Evolutionary conservation across 2,888 invertebrate species (phyloP), one percentile per base, ranked within the genome.

Genomic region (Amorpha juglandis): DNA sequence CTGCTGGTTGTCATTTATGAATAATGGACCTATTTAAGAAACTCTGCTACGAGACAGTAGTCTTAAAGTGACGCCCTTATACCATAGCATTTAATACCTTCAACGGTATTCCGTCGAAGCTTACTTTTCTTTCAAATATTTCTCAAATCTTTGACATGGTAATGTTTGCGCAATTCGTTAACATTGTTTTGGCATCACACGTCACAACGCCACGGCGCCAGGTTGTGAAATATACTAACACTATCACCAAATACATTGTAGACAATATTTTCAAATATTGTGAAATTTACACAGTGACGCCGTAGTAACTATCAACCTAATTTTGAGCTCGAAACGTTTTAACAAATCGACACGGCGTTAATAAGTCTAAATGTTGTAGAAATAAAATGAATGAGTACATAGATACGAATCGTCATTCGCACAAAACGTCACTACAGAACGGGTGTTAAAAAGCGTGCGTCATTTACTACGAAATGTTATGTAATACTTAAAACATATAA

Each of bases 151-250:
- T 62, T 45, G 19, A 62, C 51, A 51, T 42, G 14, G 14, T 51
- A 62, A 48, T 53, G 45, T 66, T 66, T 66, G 33, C 35, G 42
- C 53, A 63, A 52, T 53, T 19, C 3, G 45, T 66, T 66, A 66
- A 48, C 66, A 14, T 14, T n/a, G 63, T 69, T 70, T 69, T 71
- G 67, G 67, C 73, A 76, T 71, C 19, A 65, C 74, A 76, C 75
- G 74, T 77, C 72, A 72, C 33, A 63, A 42, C 69, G 12, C 50
- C 63, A n/a, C 62, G 74, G 73, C 76, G 75, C 70, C 74, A 66
- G 33, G 47, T 55, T 68, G 64, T 69, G 71, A 74, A 74, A 71
- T 68, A 33, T 42, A 69, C 77, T 77, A 79, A 80, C 73, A 63
- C 27, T 48, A 38, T 42, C 50, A 33, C 65, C 71, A 78, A 79